These are phyloP conservation scores for Bucorvus abyssinicus DNA, from an alignment of 2,797 vertebrate species.

Conservation along the genomic window DNA sequence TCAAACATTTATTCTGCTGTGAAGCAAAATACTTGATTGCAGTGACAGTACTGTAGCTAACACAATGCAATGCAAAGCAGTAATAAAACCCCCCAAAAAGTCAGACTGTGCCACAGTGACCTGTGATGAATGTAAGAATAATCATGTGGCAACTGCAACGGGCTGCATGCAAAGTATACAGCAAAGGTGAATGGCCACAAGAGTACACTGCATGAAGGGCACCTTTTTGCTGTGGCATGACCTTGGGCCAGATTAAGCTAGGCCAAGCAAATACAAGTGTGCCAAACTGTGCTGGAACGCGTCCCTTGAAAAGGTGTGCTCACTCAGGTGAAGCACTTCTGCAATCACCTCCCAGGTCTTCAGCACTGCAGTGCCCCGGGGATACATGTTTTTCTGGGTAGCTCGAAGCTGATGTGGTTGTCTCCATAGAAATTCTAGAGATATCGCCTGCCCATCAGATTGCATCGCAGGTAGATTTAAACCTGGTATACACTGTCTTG, in stretches of 20 bases:
- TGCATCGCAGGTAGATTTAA: background rate
- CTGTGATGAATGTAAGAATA: background rate
- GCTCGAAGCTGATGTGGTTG: background rate
- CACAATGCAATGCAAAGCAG: background rate
- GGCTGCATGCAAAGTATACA: background rate
- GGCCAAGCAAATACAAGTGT: background rate
- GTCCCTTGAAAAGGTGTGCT: background rate
- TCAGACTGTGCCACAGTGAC: background rate
- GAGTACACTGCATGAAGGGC: background rate
- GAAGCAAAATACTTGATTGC: background rate
- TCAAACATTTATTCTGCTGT: background rate
- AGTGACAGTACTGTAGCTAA: background rate
- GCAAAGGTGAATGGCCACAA: background rate
- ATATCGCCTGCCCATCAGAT: background rate
- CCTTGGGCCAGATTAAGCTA: background rate
- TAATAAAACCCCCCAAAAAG: background rate
- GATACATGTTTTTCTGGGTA: background rate
- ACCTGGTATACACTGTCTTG: background rate
- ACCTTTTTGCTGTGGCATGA: background rate
- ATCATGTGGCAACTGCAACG: background rate
- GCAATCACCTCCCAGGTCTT: background rate
- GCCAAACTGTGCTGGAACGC: background rate
- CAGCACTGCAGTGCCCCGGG: background rate
- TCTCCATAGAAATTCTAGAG: background rate
- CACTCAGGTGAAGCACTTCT: background rate